phyloP scores from a whole-genome alignment of 1,140 invertebrate species.

The Pseudomyrmex flavicornis region DNA sequence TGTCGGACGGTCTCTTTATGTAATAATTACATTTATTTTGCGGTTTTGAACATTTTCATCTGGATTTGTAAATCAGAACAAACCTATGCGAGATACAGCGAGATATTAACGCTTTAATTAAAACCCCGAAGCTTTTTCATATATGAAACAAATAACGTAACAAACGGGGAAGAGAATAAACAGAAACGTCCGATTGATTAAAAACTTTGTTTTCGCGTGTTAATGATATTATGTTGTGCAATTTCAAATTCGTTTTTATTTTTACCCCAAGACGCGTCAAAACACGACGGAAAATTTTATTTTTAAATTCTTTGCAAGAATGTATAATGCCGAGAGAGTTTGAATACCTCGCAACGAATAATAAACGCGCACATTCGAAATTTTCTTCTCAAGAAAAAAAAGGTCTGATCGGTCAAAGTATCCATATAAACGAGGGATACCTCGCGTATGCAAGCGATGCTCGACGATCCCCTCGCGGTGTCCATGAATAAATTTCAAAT shows the following conservation, averaged over 20 bases:
- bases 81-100: background rate
- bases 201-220: background rate
- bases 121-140: background rate
- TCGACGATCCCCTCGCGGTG: conserved; percentile 58
- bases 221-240: background rate
- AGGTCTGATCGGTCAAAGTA: background rate
- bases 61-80: background rate
- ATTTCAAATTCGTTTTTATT: no score
- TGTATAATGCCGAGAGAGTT: background rate
- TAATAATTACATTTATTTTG: background rate
- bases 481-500: conserved; percentile 83
- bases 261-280: no score
- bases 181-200: no score
- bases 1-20: conserved; percentile 5
- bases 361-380: background rate
- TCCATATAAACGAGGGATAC: background rate
- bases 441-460: conserved; percentile 6
- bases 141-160: background rate
- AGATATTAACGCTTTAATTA: background rate
- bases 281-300: background rate
- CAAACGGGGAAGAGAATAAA: background rate
- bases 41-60: background rate
- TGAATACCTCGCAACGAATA: background rate
- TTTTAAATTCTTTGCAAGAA: background rate
- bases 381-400: background rate